Evolutionary conservation across 35 echinoderm and acorn worm genomes (phyloP), one percentile per base, ranked within the genome.

Genomic region (Acanthaster planci): DNA sequence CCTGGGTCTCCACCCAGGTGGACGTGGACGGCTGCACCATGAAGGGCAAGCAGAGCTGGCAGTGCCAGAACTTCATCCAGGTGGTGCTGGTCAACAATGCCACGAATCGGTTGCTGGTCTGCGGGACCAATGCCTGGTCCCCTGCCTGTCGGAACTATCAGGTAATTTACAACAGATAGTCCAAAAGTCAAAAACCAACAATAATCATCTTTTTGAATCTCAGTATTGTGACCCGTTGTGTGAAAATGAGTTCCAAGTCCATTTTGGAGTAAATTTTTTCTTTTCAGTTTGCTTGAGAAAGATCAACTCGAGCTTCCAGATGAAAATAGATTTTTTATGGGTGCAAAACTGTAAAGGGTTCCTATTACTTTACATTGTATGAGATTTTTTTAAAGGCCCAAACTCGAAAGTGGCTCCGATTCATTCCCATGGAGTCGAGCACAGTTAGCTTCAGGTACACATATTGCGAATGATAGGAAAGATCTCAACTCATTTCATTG

Each of bases 1-100:
- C 76, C 17, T 90, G 89, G 89, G 35, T 22, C 27, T 78, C 89
- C 2, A 19, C 27, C 8, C 1, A 0, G 0, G 2, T 15, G 37
- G 77, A 30, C 1, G 85, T 80, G 29, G 39, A 86, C 72, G 60
- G 57, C 42, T 90, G 89, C 53, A 15, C 31, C 19, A 78, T 90
- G 82, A 90, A 90, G 60, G 89, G 89, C 36, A 67, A 58, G 21
- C 82, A 81, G 37, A 22, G 82, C 1, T 87, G 79, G 85, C 85
- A 87, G 39, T 92, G 90, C 40, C 85, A 88, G 60, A 92, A 92
- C 52, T 92, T 72, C 53, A 84, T 92, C 32, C 77, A 78, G 55
- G 90, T 92, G 18, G 42, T 92, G 38, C 76, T 86, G 76, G 8
- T 37, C 5, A 92, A 92, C 34, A 22, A 84, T 23, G 78, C 12